These are phyloP conservation scores for Lanius ludovicianus DNA, from an alignment of 2,113 vertebrate genomes.

Conservation along the genomic window DNA sequence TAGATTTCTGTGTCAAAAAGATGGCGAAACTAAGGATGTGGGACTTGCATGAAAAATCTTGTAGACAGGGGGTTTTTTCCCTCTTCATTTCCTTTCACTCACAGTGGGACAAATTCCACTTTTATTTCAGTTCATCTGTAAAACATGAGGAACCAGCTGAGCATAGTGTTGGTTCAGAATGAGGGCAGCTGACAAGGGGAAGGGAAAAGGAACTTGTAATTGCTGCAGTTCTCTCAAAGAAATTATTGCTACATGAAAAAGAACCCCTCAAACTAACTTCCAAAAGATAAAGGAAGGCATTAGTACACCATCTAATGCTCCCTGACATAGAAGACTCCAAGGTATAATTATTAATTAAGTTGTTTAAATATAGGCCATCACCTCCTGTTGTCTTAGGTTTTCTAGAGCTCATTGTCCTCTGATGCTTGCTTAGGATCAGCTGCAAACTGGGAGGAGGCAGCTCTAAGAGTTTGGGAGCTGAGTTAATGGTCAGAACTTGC, in stretches of 20 bases:
- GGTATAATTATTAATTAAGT: background rate
- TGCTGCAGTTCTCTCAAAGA: background rate
- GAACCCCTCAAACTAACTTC: background rate
- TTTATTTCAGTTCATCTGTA: constrained; percentile 56
- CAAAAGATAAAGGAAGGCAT: background rate
- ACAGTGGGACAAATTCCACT: constrained; percentile 48
- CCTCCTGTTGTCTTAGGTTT: background rate
- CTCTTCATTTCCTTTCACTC: constrained; percentile 9
- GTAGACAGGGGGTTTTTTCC: background rate
- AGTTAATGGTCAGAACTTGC: background rate
- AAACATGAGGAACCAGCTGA: constrained; percentile 53
- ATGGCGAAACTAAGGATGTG: constrained; percentile 16
- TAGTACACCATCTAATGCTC: background rate
- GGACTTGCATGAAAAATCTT: constrained; percentile 36
- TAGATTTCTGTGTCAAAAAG: constrained; percentile 2
- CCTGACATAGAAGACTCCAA: background rate
- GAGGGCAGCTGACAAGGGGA: constrained; percentile 28
- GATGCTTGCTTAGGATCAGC: background rate
- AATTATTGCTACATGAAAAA: background rate
- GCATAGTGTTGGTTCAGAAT: background rate
- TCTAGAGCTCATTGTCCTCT: background rate
- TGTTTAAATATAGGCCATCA: background rate
- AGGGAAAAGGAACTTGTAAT: constrained; percentile 16
- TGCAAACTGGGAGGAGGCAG: background rate
- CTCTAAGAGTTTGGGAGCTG: background rate